Evolutionary conservation across 53 echinoderm and acorn worm genomes (phyloP).

Genomic region (Antedon mediterranea): DNA sequence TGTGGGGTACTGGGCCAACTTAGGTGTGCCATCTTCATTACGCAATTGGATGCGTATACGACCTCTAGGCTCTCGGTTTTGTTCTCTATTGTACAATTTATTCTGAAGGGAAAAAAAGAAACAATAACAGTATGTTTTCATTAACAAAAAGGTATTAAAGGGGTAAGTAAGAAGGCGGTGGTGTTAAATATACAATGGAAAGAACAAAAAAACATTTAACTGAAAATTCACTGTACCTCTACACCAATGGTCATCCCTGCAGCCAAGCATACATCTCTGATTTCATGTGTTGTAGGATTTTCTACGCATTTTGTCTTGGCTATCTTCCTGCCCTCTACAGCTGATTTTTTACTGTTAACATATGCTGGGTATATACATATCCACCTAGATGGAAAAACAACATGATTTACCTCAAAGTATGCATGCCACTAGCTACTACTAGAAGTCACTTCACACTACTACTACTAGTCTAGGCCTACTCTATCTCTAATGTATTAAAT

Average conservation of each 20-base stretch:
- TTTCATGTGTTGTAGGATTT: constrained; percentile 74
- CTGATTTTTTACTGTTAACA: constrained; percentile 82
- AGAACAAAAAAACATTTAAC: too few species aligned
- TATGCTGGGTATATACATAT: constrained; percentile 93
- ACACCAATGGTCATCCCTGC: constrained; percentile 38
- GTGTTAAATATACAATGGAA: too few species aligned
- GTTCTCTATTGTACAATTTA: constrained; percentile 83
- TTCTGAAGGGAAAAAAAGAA: constrained; percentile 8
- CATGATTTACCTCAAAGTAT: too few species aligned
- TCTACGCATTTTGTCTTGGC: constrained; percentile 59
- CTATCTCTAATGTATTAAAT: too few species aligned
- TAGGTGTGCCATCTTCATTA: constrained; percentile 61
- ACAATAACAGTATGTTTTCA: not conserved
- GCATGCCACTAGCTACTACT: too few species aligned
- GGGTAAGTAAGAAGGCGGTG: too few species aligned
- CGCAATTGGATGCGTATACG: constrained; percentile 73
- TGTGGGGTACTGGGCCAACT: constrained; percentile 33
- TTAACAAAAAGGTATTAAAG: too few species aligned
- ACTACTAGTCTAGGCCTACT: too few species aligned
- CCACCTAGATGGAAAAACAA: constrained; percentile 37
- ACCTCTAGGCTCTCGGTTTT: constrained; percentile 80
- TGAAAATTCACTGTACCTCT: too few species aligned
- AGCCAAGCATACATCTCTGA: constrained; percentile 71
- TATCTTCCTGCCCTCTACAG: constrained; percentile 69
- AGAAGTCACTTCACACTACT: too few species aligned